phyloP scores from a whole-genome alignment of 2,797 vertebrate genomes.

The Mionectes olivaceus region DNA sequence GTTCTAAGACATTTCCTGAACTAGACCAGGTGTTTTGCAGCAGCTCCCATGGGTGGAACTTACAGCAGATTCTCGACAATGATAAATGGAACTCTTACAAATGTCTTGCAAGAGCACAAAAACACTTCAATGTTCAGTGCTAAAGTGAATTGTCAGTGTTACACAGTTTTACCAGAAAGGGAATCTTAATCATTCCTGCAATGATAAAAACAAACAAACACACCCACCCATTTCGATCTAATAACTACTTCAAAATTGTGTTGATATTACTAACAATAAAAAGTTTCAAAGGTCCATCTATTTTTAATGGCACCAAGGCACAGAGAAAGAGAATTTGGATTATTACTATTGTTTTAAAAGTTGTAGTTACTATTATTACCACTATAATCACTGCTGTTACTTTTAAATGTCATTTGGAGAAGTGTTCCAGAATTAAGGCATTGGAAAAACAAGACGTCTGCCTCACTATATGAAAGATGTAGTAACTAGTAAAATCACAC shows the following conservation, averaged over 20 bases:
- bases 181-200: not conserved
- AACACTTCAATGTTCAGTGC: not conserved
- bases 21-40: not conserved
- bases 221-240: not conserved
- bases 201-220: not conserved
- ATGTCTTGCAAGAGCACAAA: not conserved
- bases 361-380: not conserved
- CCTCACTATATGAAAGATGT: not conserved
- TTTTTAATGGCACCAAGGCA: not conserved
- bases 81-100: not conserved
- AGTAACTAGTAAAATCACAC: not conserved
- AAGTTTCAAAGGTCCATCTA: not conserved
- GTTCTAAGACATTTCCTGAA: not conserved
- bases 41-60: not conserved
- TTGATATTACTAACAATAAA: not conserved
- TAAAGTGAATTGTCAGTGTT: not conserved
- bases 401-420: not conserved
- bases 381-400: not conserved
- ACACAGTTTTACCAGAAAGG: not conserved
- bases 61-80: not conserved
- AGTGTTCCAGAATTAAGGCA: not conserved
- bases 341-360: not conserved
- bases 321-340: not conserved
- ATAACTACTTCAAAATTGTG: not conserved
- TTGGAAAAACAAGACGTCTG: not conserved